Percentiles rank a stretch among this genome's conserved stretches.
Evolutionary conservation across 2,888 invertebrate species (phyloP).

Genomic region (Punctoribates punctum): DNA sequence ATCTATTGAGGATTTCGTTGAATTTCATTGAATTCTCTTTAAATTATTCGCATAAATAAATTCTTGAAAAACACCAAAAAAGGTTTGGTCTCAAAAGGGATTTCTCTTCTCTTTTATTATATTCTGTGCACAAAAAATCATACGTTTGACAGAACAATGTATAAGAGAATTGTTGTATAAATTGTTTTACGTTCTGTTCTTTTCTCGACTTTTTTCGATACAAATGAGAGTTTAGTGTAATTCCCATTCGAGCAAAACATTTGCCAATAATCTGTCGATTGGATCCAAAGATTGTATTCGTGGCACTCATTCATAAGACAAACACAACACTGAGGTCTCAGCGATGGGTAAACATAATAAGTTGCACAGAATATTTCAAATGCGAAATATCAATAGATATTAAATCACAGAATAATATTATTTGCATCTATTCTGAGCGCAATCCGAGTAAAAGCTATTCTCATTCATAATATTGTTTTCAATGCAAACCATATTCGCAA

Average conservation of each 20-base stretch:
- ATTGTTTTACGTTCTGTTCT: not conserved
- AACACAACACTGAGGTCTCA: not conserved
- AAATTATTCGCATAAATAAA: slow-evolving; percentile 14
- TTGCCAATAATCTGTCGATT: slow-evolving; percentile 17
- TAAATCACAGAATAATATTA: no score
- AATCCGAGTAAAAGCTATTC: no score
- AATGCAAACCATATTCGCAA: no score
- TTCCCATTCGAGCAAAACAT: not conserved
- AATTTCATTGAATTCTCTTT: not conserved
- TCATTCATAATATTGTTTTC: no score
- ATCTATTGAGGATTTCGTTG: no score
- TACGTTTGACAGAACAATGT: not conserved
- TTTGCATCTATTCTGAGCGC: no score
- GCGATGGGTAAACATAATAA: not conserved
- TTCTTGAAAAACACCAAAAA: not conserved
- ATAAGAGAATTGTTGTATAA: not conserved
- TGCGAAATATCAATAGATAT: not conserved
- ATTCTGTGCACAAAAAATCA: not conserved
- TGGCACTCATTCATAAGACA: not conserved
- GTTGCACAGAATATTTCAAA: not conserved
- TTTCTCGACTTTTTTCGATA: not conserved
- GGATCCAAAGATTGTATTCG: not conserved
- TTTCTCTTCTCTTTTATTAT: not conserved
- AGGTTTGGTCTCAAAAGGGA: not conserved
- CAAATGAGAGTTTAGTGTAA: not conserved